Percentiles rank a stretch among this genome's conserved stretches.
Conservation (phyloP, 2,888 invertebrate genomes). For the Netelia inedita region DNA sequence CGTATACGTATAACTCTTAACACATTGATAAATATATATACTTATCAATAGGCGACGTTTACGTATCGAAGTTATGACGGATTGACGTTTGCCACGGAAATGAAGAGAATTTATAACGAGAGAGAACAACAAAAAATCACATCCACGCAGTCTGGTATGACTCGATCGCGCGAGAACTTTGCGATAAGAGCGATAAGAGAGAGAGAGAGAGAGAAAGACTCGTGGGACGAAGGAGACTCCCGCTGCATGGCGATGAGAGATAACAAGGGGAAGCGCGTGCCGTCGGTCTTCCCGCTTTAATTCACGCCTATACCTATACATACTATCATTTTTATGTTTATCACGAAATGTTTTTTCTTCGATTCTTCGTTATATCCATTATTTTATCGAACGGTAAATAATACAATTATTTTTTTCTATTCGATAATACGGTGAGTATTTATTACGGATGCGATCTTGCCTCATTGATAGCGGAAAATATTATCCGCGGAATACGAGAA, state of each 20-base stretch:
- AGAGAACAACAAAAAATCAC: slow-evolving; percentile 33
- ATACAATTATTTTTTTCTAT: background rate
- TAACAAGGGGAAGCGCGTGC: slow-evolving; percentile 28
- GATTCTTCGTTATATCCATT: background rate
- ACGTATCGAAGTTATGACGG: slow-evolving; percentile 7
- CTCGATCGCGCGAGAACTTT: slow-evolving; percentile 36
- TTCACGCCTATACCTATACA: background rate
- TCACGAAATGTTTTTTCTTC: background rate
- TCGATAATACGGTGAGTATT: background rate
- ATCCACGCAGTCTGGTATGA: slow-evolving; percentile 46
- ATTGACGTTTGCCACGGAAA: slow-evolving; percentile 5
- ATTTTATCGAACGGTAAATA: background rate
- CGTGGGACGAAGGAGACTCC: slow-evolving; percentile 20
- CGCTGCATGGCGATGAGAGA: background rate
- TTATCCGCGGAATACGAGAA: background rate
- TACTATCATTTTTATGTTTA: background rate
- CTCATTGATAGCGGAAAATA: slow-evolving; percentile 30
- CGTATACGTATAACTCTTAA: slow-evolving; percentile 7
- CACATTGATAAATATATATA: slow-evolving; percentile 2
- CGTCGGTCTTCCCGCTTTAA: background rate
- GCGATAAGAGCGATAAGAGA: slow-evolving; percentile 39
- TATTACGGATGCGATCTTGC: slow-evolving; percentile 9
- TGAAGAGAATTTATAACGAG: slow-evolving; percentile 7
- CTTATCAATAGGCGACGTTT: background rate
- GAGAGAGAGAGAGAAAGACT: slow-evolving; percentile 10